Percentiles rank a stretch among this genome's conserved stretches.
phyloP scores from a whole-genome alignment of 2,113 vertebrate genomes.

The Delphinapterus leucas region DNA sequence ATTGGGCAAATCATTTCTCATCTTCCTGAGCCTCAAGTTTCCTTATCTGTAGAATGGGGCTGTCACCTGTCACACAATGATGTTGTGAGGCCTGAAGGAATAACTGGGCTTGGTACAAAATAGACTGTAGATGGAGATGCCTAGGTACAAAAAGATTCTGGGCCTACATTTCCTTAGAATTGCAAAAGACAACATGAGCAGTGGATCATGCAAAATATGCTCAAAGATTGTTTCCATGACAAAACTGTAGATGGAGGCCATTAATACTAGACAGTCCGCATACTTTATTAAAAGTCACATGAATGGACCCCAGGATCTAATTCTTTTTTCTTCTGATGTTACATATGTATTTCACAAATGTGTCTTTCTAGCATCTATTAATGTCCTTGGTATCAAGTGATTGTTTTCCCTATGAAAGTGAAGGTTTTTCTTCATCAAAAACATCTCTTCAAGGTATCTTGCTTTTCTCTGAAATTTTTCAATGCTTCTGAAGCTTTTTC shows the following conservation, averaged over 20 bases:
- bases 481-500: constrained; percentile 29
- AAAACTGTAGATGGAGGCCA: background rate
- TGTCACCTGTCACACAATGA: background rate
- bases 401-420: constrained; percentile 45
- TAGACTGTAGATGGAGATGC: background rate
- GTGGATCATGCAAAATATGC: background rate
- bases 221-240: constrained; percentile 1
- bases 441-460: background rate
- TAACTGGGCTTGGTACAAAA: background rate
- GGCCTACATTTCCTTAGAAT: background rate
- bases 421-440: constrained; percentile 23
- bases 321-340: constrained; percentile 4
- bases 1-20: background rate
- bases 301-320: background rate
- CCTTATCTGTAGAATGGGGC: background rate
- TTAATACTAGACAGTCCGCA: background rate
- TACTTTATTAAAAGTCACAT: constrained; percentile 58
- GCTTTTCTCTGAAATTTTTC: background rate
- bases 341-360: background rate
- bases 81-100: background rate
- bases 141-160: background rate
- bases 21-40: background rate
- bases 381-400: background rate
- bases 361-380: constrained; percentile 23
- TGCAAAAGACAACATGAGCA: background rate